Base-by-base conservation (phyloP, 2,113 vertebrate species). In the Aegithalos caudatus region DNA sequence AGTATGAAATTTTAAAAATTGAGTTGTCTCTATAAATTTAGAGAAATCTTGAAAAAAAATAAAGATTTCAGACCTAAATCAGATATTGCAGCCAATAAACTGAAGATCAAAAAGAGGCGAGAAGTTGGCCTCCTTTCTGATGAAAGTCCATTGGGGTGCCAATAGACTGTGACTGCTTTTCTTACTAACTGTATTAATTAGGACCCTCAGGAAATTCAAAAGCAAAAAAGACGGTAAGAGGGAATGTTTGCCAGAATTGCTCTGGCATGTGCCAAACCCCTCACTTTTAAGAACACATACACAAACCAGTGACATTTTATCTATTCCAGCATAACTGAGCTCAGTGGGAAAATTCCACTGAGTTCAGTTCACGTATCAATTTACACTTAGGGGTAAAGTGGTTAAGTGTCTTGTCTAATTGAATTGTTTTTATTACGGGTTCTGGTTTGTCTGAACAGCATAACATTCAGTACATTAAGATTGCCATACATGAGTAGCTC, bases 361-460 rank as follows among this genome's bases (percentile, higher is more conserved):
- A 90, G 62, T 82, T 95, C 57, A 76, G 60, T 50, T 92, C 76
- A 92, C 14, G 0, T 93, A 95, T 70, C 92, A 93, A 77, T 93
- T 96, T 90, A 93, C 82, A 93, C 58, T 93, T 92, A 92, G 90
- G 62, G 66, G 58, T 80, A 95, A 93, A 94, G 72, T 50, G 54
- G 45, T 88, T 82, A 88, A 94, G 38, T 91, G 58, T 83, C 51
- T 70, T 40, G 24, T 85, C 86, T 97, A 96, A 85, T 92, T 95
- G 60, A 94, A 92, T 80, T 77, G 74, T n/a, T 94, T 95, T 90
- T 70, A 86, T 88, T 92, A 92, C 0, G 4, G 45, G 14, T 70
- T 88, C 71, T 77, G 60, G 37, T 88, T 88, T 93, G 53, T 72
- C 90, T 88, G 65, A 94, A 90, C 61, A 96, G 66, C 37, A 45